These are phyloP conservation scores for Philaethria dido DNA, from an alignment of 2,888 invertebrate species.

Conservation along the genomic window DNA sequence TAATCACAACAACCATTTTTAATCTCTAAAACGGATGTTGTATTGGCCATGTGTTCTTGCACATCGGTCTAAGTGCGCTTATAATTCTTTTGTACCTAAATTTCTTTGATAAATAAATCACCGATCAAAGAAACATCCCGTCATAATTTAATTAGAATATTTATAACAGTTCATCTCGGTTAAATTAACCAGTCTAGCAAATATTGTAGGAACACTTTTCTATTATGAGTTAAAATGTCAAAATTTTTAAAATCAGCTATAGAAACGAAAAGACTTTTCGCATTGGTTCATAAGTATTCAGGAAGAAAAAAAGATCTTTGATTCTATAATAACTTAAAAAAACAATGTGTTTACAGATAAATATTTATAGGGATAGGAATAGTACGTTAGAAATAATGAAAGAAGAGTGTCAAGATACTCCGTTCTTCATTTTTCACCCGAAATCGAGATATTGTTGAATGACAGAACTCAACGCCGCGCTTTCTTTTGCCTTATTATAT, in stretches of 20 bases:
- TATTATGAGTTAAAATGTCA: slow-evolving; percentile 11
- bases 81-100: slow-evolving; percentile 44
- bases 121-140: slow-evolving; percentile 38
- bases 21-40: slow-evolving; percentile 38
- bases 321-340: background rate
- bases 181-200: slow-evolving; percentile 17
- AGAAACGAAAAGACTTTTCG: background rate
- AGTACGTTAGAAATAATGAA: no score
- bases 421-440: no score
- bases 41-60: slow-evolving; percentile 48
- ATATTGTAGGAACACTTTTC: slow-evolving; percentile 18
- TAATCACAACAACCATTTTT: slow-evolving; percentile 39
- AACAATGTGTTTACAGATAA: no score
- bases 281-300: background rate
- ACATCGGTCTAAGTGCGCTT: slow-evolving; percentile 42
- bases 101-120: slow-evolving; percentile 42
- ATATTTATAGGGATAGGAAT: no score
- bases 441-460: no score
- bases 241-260: background rate
- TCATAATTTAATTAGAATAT: slow-evolving; percentile 42
- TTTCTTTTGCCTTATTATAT: no score
- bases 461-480: no score
- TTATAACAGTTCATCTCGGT: slow-evolving; percentile 34
- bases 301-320: background rate
- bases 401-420: no score